Evolutionary conservation across 2,113 vertebrate genomes (phyloP).

Genomic region (Paradisaea rubra): DNA sequence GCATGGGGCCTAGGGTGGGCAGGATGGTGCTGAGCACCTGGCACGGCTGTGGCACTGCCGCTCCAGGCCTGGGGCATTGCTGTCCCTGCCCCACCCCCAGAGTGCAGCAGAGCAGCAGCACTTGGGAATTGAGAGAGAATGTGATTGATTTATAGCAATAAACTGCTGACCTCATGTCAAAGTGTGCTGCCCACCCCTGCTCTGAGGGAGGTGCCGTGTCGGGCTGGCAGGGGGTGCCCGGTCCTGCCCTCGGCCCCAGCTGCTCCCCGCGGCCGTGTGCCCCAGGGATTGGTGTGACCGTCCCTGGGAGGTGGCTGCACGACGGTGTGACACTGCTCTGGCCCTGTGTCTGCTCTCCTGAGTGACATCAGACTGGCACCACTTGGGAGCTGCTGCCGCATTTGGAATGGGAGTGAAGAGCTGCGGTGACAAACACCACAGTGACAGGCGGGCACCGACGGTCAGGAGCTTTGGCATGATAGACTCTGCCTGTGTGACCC

Average conservation of each 20-base stretch:
- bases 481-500: neutral
- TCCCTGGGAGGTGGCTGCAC: neutral
- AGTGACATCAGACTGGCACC: neutral
- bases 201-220: rapidly evolving
- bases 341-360: neutral
- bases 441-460: neutral
- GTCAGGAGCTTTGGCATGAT: neutral
- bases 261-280: rapidly evolving
- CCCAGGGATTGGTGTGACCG: rapidly evolving
- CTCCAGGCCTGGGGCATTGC: neutral
- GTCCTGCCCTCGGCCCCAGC: neutral
- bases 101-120: neutral
- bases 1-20: neutral
- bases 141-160: rapidly evolving
- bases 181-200: neutral
- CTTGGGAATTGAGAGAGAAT: neutral
- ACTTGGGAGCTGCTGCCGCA: neutral
- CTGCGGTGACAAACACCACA: rapidly evolving
- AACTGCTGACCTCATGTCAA: rapidly evolving
- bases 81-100: neutral
- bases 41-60: neutral
- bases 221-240: neutral
- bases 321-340: neutral
- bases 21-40: neutral
- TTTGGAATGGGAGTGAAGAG: neutral